Evolutionary conservation across 1,140 invertebrate genomes (phyloP).

Genomic region (Drosophila subobscura): DNA sequence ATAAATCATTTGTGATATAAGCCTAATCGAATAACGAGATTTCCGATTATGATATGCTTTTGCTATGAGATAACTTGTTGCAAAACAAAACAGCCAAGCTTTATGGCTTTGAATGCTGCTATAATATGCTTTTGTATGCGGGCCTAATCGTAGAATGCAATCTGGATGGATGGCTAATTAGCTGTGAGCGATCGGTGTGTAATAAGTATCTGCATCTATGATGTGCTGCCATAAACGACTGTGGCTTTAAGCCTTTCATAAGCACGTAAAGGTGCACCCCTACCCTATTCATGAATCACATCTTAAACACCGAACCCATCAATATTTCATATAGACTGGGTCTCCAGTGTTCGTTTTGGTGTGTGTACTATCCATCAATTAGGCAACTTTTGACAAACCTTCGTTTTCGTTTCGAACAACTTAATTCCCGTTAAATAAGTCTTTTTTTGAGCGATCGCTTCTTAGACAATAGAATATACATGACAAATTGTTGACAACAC

Average conservation of each 20-base stretch:
- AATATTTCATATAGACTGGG: constrained; percentile 24
- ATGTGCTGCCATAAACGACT: constrained; percentile 27
- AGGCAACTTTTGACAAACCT: constrained; percentile 28
- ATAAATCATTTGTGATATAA: constrained; percentile 74
- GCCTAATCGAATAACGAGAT: constrained; percentile 75
- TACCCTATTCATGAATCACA: constrained; percentile 30
- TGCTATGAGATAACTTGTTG: constrained; percentile 46
- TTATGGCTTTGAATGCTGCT: not conserved
- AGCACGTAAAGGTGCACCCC: too few species aligned
- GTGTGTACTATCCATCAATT: constrained; percentile 47
- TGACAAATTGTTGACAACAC: constrained; percentile 36
- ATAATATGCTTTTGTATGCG: constrained; percentile 36
- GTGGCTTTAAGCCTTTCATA: too few species aligned
- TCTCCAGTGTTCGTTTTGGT: not conserved
- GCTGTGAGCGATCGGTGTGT: constrained; percentile 49
- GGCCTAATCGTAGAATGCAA: constrained; percentile 40
- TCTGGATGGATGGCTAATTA: constrained; percentile 51
- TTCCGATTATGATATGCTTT: constrained; percentile 63
- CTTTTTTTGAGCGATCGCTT: constrained; percentile 34
- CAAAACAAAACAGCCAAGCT: not conserved
- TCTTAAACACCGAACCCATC: constrained; percentile 22
- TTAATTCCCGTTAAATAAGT: constrained; percentile 39
- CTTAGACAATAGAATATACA: constrained; percentile 25
- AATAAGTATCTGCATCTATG: constrained; percentile 45
- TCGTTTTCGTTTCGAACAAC: constrained; percentile 23